phyloP scores from a whole-genome alignment of 2,113 vertebrate species.

The Fukomys damarensis region DNA sequence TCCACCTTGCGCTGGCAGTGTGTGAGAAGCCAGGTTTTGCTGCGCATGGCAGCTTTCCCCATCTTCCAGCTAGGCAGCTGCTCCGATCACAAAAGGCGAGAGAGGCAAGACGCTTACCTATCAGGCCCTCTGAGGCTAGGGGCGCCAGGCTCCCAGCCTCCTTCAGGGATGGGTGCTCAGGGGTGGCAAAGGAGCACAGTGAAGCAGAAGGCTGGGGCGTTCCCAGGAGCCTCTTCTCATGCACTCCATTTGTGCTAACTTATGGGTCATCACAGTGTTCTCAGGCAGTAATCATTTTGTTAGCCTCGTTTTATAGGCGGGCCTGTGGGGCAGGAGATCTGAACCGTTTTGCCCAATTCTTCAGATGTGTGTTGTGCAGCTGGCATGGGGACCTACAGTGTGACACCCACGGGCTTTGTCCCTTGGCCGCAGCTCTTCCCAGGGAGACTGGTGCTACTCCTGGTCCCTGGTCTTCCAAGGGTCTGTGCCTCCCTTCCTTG shows the following conservation, averaged over 20 bases:
- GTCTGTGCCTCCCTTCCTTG: not conserved
- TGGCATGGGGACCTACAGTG: not conserved
- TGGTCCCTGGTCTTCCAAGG: not conserved
- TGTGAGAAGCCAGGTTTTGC: not conserved
- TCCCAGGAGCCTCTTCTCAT: not conserved
- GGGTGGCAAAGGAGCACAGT: accelerated
- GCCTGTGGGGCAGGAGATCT: too few relatives aligned
- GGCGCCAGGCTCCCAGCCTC: accelerated
- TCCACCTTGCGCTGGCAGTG: accelerated
- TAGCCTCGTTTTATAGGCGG: not conserved
- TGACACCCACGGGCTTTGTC: not conserved
- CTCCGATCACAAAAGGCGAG: not conserved
- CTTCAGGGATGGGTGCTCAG: accelerated
- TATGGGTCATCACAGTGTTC: not conserved
- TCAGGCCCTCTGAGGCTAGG: accelerated
- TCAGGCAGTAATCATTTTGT: accelerated
- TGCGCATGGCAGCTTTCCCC: not conserved
- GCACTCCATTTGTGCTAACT: not conserved
- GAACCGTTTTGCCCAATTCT: too few relatives aligned
- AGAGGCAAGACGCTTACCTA: accelerated
- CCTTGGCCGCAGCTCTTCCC: not conserved
- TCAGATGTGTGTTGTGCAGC: not conserved
- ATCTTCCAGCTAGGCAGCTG: not conserved
- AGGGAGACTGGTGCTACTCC: not conserved
- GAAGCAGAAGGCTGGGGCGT: accelerated